Conservation (phyloP, 2,797 vertebrate species). For the Sebastes steindachneri region DNA sequence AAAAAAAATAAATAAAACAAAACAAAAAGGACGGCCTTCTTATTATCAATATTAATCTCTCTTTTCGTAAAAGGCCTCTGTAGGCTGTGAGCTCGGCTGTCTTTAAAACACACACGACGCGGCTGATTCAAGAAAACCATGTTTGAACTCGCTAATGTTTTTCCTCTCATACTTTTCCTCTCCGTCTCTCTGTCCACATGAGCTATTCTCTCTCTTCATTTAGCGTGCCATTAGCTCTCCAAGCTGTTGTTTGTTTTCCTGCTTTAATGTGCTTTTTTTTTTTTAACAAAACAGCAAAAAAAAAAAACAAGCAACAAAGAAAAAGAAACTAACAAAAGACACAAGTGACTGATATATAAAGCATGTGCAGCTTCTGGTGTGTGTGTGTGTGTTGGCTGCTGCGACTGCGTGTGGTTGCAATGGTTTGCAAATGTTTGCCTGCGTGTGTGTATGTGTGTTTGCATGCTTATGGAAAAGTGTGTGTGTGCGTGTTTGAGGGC, state of each 20-base stretch:
- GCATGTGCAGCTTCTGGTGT: neutral
- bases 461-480: conserved; percentile 7
- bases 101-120: conserved; percentile 50
- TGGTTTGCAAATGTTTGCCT: conserved; percentile 19
- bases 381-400: neutral
- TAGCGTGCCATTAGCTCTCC: conserved; percentile 74
- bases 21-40: conserved; percentile 65
- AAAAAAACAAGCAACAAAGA: conserved; percentile 13
- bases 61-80: conserved; percentile 76
- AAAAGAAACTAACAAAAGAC: conserved; percentile 2
- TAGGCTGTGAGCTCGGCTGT: conserved; percentile 57
- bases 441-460: conserved; percentile 14
- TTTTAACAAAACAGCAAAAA: conserved; percentile 41
- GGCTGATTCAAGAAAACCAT: conserved; percentile 71
- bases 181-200: conserved; percentile 40
- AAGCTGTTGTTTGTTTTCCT: conserved; percentile 79
- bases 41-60: conserved; percentile 80
- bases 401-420: conserved; percentile 1
- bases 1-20: conserved; percentile 17
- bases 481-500: conserved; percentile 29
- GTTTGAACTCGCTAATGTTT: conserved; percentile 80
- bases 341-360: conserved; percentile 44
- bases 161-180: conserved; percentile 21
- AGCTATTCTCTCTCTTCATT: conserved; percentile 68
- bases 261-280: conserved; percentile 69